Conservation (phyloP, 2,888 invertebrate genomes). For the Drosophila atripex region DNA sequence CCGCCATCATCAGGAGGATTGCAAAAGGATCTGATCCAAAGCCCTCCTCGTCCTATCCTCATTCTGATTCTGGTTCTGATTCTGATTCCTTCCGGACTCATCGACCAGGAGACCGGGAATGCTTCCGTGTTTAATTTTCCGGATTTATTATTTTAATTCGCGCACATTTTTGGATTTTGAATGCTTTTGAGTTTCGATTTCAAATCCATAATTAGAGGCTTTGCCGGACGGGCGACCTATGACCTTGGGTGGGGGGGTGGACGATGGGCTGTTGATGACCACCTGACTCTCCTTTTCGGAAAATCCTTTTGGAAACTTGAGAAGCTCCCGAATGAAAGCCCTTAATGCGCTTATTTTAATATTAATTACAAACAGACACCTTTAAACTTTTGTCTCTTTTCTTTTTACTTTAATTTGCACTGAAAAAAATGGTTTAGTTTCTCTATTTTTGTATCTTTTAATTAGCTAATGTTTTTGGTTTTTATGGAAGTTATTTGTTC, state of each 20-base stretch:
- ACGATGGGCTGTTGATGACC: no score
- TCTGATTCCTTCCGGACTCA: constrained; percentile 19
- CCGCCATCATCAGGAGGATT: constrained; percentile 36
- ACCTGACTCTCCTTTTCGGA: neutral
- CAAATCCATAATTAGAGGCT: constrained; percentile 64
- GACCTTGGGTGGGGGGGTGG: constrained; percentile 9
- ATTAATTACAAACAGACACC: constrained; percentile 74
- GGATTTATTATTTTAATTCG: constrained; percentile 77
- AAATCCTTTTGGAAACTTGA: constrained; percentile 1
- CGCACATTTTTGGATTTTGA: constrained; percentile 18
- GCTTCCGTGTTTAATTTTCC: constrained; percentile 63
- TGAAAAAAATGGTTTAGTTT: neutral
- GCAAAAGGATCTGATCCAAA: constrained; percentile 49
- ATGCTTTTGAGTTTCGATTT: constrained; percentile 57
- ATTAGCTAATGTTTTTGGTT: neutral
- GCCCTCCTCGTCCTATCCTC: neutral
- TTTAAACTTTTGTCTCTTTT: neutral
- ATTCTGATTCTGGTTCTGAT: neutral
- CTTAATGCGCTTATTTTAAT: constrained; percentile 75
- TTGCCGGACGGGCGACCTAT: constrained; percentile 3
- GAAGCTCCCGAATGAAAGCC: constrained; percentile 48
- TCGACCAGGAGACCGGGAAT: constrained; percentile 13
- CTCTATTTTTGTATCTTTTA: neutral
- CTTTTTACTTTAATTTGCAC: neutral
- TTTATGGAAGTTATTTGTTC: no score